Base-by-base conservation (phyloP, 2,797 vertebrate genomes). In the Emys orbicularis region DNA sequence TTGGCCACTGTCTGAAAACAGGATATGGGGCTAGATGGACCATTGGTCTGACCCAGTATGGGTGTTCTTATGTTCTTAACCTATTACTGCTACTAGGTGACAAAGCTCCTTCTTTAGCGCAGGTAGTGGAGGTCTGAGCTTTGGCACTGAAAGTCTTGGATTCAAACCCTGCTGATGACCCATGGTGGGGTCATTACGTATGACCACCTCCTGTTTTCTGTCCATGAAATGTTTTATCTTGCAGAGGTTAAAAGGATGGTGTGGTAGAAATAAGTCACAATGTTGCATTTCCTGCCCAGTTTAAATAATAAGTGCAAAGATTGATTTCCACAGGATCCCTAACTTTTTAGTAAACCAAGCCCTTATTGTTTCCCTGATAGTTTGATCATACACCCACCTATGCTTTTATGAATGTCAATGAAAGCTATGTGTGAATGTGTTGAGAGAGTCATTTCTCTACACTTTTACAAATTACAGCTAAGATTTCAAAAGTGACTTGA, bases 251-350 rank as follows among this genome's bases (percentile, higher is more conserved):
- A 83, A 76, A 81, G 52, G 54, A 81, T 84, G 34, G 37, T 57
- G 34, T 11, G 76, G 56, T 10, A 2, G 12, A 57, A 86, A 72
- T 4, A 44, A 3, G 29, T 54, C 5, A 81, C 34, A 53, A 34
- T 6, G 4, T 21, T 47, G 15, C 2, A 34, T 37, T n/a, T 94
- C 90, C 74, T 2, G 44, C 49, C 13, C 7, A 11, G 27, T 84
- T 89, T 92, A 37, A 90, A 86, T 29, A 19, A 0, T 1, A 72
- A 83, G 31, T 29, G 23, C n/a, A 76, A 76, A 86, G 15, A 52
- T 0, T 79, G 29, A 16, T 74, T 91, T 34, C 11, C 1, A 4
- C 29, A 44, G 25, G 74, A 34, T 0, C 1, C 23, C 49, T 44
- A 29, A 76, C 44, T 47, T 76, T 47, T 76, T 76, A 76, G 72